Percentiles rank a stretch among this genome's conserved stretches.
Evolutionary conservation across 2,797 vertebrate species (phyloP).

Genomic region (Microctenopoma steveboyesi): DNA sequence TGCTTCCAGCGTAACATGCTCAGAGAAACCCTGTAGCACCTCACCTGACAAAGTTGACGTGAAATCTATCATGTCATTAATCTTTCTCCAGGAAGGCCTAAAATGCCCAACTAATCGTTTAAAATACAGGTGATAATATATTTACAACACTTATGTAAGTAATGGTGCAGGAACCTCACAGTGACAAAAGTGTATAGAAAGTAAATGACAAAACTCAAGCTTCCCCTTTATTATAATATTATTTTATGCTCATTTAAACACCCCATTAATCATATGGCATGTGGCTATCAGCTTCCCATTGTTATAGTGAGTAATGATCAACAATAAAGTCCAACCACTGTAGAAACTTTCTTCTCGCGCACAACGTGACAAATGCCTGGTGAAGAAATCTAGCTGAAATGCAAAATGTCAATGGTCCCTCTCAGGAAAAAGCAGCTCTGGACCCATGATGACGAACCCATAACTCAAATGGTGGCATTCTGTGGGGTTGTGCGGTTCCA

Average conservation of each 20-base stretch:
- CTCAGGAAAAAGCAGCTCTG: conserved; percentile 35
- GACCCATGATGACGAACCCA: conserved; percentile 30
- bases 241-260: conserved; percentile 18
- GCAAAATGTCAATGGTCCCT: conserved; percentile 55
- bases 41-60: too few relatives aligned
- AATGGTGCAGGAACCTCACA: neutral
- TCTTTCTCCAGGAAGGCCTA: neutral
- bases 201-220: conserved; percentile 37
- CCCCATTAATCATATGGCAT: conserved; percentile 40
- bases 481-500: conserved; percentile 10
- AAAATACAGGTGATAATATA: neutral
- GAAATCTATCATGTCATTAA: neutral
- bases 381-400: conserved; percentile 38
- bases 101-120: neutral
- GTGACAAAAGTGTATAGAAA: conserved; percentile 5
- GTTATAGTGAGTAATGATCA: conserved; percentile 13
- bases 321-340: neutral
- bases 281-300: conserved; percentile 29
- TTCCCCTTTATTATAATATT: conserved; percentile 6
- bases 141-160: neutral
- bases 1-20: too few relatives aligned
- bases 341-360: neutral
- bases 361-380: neutral
- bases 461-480: conserved; percentile 46
- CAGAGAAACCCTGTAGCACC: too few relatives aligned